Percentiles rank a stretch among this genome's conserved stretches.
phyloP scores from a whole-genome alignment of 2,113 vertebrate species.

The Forbesichthys papilliferus region DNA sequence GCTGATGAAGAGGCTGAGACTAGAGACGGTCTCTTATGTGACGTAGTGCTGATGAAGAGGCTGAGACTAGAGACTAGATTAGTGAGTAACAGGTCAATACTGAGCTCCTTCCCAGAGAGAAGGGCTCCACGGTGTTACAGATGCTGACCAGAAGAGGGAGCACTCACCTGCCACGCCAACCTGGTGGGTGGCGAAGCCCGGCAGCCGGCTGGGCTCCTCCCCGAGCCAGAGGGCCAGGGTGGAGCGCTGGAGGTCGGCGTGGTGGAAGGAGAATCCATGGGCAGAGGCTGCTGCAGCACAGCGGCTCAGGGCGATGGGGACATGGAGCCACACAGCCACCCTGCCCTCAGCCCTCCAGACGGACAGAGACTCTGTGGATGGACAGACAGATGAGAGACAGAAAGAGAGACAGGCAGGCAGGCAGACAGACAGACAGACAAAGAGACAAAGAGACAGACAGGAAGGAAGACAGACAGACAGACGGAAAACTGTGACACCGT shows the following conservation, averaged over 20 bases:
- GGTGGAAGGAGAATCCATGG: constrained; percentile 90
- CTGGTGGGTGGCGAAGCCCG: constrained; percentile 88
- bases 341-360: constrained; percentile 82
- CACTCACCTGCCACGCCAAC: constrained; percentile 89
- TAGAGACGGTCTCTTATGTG: too few species aligned
- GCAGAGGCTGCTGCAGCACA: constrained; percentile 75
- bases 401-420: background rate
- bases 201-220: constrained; percentile 81
- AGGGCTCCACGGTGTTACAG: too few species aligned
- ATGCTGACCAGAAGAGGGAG: background rate
- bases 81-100: too few species aligned
- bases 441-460: too few species aligned
- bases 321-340: constrained; percentile 82
- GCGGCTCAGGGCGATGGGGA: constrained; percentile 84
- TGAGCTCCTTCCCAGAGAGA: too few species aligned
- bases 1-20: too few species aligned
- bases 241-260: constrained; percentile 74
- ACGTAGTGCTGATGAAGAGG: too few species aligned
- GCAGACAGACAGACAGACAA: too few species aligned
- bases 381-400: constrained; percentile 13
- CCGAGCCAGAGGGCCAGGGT: constrained; percentile 85
- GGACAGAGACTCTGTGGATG: constrained; percentile 73
- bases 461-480: too few species aligned
- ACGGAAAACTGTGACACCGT: too few species aligned
- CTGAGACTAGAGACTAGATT: too few species aligned